Conservation (phyloP, 1,140 invertebrate species). For the Ladona fulva region DNA sequence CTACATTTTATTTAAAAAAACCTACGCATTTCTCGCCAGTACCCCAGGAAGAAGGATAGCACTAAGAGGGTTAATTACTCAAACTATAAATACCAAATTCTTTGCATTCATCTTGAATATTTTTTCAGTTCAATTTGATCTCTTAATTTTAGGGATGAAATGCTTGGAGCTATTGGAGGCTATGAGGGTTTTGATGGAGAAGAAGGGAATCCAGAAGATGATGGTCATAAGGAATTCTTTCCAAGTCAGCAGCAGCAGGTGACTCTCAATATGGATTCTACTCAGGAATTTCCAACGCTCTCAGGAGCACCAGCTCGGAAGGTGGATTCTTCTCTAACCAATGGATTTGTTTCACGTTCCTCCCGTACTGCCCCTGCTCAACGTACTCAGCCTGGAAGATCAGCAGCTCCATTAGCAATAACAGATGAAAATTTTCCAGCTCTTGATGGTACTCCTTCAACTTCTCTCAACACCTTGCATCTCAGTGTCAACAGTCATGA, state of each 20-base stretch:
- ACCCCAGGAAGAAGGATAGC: no score
- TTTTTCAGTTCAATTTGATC: slow-evolving; percentile 15
- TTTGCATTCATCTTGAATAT: neutral
- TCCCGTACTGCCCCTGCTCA: neutral
- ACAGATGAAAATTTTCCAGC: slow-evolving; percentile 23
- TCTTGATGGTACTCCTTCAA: slow-evolving; percentile 17
- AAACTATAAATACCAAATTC: no score
- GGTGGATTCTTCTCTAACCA: neutral
- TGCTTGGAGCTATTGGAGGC: slow-evolving; percentile 23
- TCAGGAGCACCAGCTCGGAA: neutral
- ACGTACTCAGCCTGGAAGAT: neutral
- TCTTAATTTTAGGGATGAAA: neutral
- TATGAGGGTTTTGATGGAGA: slow-evolving; percentile 17
- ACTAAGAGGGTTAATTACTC: no score
- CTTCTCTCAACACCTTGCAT: slow-evolving; percentile 22
- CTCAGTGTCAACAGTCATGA: slow-evolving; percentile 24
- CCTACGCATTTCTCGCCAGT: no score
- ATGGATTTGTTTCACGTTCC: neutral
- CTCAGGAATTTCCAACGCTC: neutral
- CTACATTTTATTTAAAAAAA: no score
- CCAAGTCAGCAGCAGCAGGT: neutral
- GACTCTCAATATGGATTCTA: neutral
- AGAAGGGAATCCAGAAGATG: neutral
- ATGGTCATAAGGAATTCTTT: neutral
- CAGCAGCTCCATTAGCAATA: neutral